Evolutionary conservation across 2,888 invertebrate species (phyloP).

Genomic region (Eupithecia centaureata): DNA sequence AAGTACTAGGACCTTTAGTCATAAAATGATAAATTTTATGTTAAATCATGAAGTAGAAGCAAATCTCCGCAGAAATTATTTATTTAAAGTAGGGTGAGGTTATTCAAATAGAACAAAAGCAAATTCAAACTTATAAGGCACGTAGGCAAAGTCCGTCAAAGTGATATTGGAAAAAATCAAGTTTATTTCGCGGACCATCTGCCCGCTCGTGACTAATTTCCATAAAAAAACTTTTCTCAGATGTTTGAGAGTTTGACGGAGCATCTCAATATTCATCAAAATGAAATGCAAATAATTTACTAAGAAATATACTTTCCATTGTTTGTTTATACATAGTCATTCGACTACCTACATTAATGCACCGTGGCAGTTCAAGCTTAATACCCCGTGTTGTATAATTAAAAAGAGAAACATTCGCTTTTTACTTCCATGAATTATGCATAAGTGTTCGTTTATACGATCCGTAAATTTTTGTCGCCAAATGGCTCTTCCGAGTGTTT

Average conservation of each 20-base stretch:
- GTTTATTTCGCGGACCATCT: slow-evolving; percentile 32
- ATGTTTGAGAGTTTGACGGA: slow-evolving; percentile 33
- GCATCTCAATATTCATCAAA: slow-evolving; percentile 34
- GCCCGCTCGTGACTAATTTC: slow-evolving; percentile 36
- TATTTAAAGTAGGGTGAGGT: background rate
- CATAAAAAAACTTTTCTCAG: slow-evolving; percentile 34
- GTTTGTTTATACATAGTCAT: slow-evolving; percentile 40
- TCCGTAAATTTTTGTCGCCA: slow-evolving; percentile 76
- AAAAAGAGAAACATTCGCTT: slow-evolving; percentile 81
- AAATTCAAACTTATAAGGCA: slow-evolving; percentile 6
- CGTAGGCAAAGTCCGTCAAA: slow-evolving; percentile 25
- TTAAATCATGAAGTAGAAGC: background rate
- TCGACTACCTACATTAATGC: slow-evolving; percentile 61
- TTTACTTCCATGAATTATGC: slow-evolving; percentile 82
- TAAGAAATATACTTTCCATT: slow-evolving; percentile 39
- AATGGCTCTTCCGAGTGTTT: slow-evolving; percentile 66
- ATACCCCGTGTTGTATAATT: slow-evolving; percentile 81
- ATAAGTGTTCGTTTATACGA: slow-evolving; percentile 79
- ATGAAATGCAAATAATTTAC: slow-evolving; percentile 31
- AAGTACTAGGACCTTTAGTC: background rate
- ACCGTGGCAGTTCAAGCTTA: slow-evolving; percentile 71
- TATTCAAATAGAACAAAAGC: background rate
- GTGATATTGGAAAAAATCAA: slow-evolving; percentile 31
- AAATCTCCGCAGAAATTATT: background rate
- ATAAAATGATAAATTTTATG: background rate